phyloP scores from a whole-genome alignment of 2,888 invertebrate species.

The Sinotaia quadrata region DNA sequence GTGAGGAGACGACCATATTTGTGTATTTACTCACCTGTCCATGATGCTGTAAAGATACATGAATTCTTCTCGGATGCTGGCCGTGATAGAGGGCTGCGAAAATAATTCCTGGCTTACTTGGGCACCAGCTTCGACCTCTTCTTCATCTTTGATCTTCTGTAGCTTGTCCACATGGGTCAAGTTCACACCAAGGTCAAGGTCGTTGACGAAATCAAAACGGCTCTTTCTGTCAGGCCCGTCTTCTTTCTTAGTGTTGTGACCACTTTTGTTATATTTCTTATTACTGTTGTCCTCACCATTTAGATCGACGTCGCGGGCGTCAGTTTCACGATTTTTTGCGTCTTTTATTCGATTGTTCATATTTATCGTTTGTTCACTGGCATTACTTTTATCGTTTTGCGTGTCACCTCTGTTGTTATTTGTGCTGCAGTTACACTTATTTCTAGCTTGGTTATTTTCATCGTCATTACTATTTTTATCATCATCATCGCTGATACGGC shows the following conservation, averaged over 20 bases:
- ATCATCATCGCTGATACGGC: neutral
- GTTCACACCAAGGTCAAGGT: slow-evolving; percentile 16
- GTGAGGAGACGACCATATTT: too few species aligned
- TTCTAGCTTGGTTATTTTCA: neutral
- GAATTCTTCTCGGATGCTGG: slow-evolving; percentile 28
- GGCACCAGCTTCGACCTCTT: neutral
- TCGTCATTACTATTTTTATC: neutral
- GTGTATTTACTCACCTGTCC: slow-evolving; percentile 18
- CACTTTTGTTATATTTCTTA: neutral
- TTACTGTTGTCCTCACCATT: neutral
- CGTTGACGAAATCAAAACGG: slow-evolving; percentile 18
- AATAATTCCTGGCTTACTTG: slow-evolving; percentile 5
- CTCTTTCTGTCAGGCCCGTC: neutral
- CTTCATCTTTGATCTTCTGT: neutral
- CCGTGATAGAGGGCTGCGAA: slow-evolving; percentile 17
- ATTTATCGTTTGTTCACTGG: too few species aligned
- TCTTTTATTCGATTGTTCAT: neutral
- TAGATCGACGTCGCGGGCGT: neutral
- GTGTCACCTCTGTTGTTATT: neutral
- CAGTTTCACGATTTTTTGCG: neutral
- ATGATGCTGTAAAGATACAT: slow-evolving; percentile 25
- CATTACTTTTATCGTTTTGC: too few species aligned
- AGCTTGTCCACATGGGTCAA: slow-evolving; percentile 4
- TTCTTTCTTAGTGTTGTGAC: neutral
- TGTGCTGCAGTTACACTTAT: neutral